Evolutionary conservation across 2,113 vertebrate species (phyloP).

Genomic region (Caranx ignobilis): DNA sequence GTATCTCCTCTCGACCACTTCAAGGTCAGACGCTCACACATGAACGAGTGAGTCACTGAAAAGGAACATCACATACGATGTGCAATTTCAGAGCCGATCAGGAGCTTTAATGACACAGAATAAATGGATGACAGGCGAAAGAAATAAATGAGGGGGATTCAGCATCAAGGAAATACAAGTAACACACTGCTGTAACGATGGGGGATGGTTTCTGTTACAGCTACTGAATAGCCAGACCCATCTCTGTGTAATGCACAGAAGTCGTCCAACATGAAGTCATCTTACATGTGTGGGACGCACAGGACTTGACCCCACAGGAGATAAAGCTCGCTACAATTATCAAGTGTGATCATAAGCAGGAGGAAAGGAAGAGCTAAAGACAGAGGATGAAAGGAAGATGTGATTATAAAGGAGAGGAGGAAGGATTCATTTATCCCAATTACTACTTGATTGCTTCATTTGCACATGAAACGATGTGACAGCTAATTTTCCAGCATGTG

Average conservation of each 20-base stretch:
- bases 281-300: background rate
- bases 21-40: constrained; percentile 22
- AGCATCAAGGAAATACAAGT: background rate
- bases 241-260: background rate
- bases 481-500: background rate
- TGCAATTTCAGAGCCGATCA: constrained; percentile 8
- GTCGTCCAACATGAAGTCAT: background rate
- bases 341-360: constrained; percentile 1
- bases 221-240: background rate
- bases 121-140: background rate
- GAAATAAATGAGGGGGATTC: constrained; percentile 22
- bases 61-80: constrained; percentile 22
- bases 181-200: background rate
- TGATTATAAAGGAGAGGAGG: constrained; percentile 30
- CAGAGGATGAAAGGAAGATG: constrained; percentile 19
- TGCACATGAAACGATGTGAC: constrained; percentile 33
- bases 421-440: constrained; percentile 37
- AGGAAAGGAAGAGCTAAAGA: constrained; percentile 8
- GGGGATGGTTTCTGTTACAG: background rate
- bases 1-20: constrained; percentile 4
- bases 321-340: background rate
- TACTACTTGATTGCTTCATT: constrained; percentile 38
- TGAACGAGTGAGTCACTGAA: constrained; percentile 17
- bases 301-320: background rate
- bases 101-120: constrained; percentile 29